phyloP scores from a whole-genome alignment of 64 coral and sea anemone genomes.

The Porites lutea region DNA sequence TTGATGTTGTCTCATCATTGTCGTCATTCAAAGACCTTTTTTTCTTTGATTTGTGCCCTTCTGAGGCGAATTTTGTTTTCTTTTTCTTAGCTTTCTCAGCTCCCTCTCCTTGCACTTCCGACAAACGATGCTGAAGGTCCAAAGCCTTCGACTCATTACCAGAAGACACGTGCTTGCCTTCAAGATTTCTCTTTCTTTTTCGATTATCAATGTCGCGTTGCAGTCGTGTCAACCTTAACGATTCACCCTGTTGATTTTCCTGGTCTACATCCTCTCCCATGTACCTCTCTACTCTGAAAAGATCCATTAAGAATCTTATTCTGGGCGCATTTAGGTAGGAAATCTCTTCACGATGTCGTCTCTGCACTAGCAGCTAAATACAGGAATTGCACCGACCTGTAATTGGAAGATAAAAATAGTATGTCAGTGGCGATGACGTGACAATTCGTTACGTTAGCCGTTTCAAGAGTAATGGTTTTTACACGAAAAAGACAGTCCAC shows the following conservation, averaged over 20 bases:
- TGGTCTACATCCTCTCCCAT: constrained; percentile 64
- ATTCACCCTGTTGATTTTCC: constrained; percentile 32
- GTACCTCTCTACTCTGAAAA: constrained; percentile 76
- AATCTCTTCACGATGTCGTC: no score
- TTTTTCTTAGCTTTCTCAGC: constrained; percentile 11
- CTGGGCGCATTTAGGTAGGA: neutral
- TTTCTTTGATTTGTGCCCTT: neutral
- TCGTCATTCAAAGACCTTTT: neutral
- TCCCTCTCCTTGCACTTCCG: neutral
- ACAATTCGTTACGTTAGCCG: no score
- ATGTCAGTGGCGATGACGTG: no score
- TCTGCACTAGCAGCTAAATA: neutral
- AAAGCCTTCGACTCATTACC: neutral
- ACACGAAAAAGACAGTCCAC: no score
- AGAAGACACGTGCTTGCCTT: neutral
- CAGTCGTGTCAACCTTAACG: constrained; percentile 22
- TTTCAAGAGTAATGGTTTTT: no score
- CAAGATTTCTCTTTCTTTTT: constrained; percentile 45
- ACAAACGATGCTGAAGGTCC: neutral
- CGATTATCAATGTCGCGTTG: constrained; percentile 61
- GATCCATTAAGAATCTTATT: constrained; percentile 64
- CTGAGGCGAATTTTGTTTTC: neutral
- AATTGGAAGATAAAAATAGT: no score
- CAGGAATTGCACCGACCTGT: neutral
- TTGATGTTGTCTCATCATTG: neutral